Evolutionary conservation across 2,888 invertebrate species (phyloP).

Genomic region (Brenthis ino): DNA sequence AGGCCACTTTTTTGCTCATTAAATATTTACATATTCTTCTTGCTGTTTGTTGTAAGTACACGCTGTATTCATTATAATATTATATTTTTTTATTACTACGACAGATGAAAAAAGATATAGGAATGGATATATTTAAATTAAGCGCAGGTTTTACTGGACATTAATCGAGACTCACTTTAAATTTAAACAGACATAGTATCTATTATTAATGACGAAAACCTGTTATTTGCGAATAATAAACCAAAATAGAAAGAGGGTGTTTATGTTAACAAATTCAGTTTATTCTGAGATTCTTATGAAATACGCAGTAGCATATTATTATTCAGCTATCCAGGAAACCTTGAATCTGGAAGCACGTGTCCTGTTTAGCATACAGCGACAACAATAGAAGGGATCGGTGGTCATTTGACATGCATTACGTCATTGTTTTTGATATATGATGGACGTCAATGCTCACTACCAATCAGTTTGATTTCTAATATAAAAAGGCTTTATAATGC

Average conservation of each 20-base stretch:
- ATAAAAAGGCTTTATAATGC: background rate
- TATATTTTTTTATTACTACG: background rate
- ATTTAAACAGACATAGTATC: slow-evolving; percentile 24
- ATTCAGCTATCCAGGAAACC: slow-evolving; percentile 45
- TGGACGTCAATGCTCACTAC: background rate
- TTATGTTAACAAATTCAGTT: slow-evolving; percentile 11
- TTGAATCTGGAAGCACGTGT: slow-evolving; percentile 58
- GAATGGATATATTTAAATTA: slow-evolving; percentile 11
- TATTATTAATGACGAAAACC: slow-evolving; percentile 33
- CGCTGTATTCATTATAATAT: no score
- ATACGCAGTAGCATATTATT: slow-evolving; percentile 26
- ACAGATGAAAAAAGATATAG: slow-evolving; percentile 3
- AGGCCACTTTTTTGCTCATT: no score
- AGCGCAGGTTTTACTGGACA: slow-evolving; percentile 14
- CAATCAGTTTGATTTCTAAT: slow-evolving; percentile 3
- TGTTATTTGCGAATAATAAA: slow-evolving; percentile 19
- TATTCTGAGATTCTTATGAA: slow-evolving; percentile 1
- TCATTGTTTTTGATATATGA: slow-evolving; percentile 37
- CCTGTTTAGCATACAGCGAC: slow-evolving; percentile 56
- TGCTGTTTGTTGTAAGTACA: no score
- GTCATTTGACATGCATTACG: slow-evolving; percentile 49
- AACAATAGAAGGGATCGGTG: slow-evolving; percentile 54
- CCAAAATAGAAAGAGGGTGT: background rate
- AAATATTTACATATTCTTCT: no score
- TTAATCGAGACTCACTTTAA: slow-evolving; percentile 16